Base-by-base conservation (phyloP, 2,113 vertebrate species). In the Pomatorhinus ruficollis region DNA sequence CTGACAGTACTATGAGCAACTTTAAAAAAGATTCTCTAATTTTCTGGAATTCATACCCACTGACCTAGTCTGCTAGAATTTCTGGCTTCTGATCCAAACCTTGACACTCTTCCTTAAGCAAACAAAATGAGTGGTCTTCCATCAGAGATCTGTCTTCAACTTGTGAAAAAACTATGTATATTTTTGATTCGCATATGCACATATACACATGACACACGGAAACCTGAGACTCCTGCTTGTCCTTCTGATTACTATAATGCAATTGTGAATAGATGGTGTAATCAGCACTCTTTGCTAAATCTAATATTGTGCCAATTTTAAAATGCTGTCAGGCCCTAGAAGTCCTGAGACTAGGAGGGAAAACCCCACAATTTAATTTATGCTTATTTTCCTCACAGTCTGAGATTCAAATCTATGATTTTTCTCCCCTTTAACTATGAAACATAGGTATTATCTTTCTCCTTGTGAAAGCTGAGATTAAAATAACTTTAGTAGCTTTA, bases 401-500 rank as follows among this genome's bases (percentile, higher is more conserved):
- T 85, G 57, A 68, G 39, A 33, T 71, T 84, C 61, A 84, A 71
- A 78, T 59, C 39, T 68, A 5, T 80, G 44, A 16, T 27, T 89
- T 82, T 71, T 83, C 40, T 79, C 15, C 10, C 45, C 27, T 75
- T 53, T 6, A 76, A 56, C 49, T 40, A 56, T 18, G 28, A 91
- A 28, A 87, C 0, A 0, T 28, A 84, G 24, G 33, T 19, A 94
- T 85, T 83, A 69, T 27, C 33, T 25, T 83, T 90, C 60, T 66
- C 75, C 42, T 63, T 72, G 30, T 10, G 21, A 86, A 93, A 83
- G n/a, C 14, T 57, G 54, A 93, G 59, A 80, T 81, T 83, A 74
- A 93, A 96, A 80, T 63, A 88, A 77, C 28, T 66, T n/a, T 6
- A 69, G 30, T 50, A 80, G 33, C 33, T 65, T 90, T 54, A 80